phyloP scores from a whole-genome alignment of 2,113 vertebrate genomes.

The Nanorana parkeri region DNA sequence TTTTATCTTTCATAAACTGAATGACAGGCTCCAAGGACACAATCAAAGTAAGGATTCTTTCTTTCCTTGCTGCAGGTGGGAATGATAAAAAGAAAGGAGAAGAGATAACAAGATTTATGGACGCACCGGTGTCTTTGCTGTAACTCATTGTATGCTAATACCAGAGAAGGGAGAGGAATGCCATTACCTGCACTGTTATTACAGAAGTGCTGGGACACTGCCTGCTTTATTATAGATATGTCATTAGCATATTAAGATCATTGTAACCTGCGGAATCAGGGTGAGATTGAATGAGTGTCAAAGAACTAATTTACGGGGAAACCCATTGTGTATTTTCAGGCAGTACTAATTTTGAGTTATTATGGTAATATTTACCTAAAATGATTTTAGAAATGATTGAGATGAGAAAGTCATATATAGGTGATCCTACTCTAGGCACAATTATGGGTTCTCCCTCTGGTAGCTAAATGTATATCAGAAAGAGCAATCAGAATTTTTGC shows the following conservation, averaged over 20 bases:
- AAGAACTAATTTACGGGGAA: neutral
- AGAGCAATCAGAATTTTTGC: too few relatives aligned
- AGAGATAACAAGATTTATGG: conserved; percentile 36
- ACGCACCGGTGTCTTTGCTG: neutral
- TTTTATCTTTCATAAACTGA: conserved; percentile 50
- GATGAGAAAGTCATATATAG: too few relatives aligned
- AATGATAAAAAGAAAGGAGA: conserved; percentile 21
- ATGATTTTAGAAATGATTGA: too few relatives aligned
- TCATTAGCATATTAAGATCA: conserved; percentile 22
- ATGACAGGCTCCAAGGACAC: conserved; percentile 21
- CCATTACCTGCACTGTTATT: conserved; percentile 42
- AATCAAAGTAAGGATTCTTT: neutral
- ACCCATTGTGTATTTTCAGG: neutral
- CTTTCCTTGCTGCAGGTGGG: conserved; percentile 6
- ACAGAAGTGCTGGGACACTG: conserved; percentile 18
- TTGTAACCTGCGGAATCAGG: neutral
- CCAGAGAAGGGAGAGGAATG: neutral
- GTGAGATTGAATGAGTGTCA: neutral
- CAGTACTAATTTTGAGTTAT: too few relatives aligned
- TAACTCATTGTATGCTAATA: conserved; percentile 33
- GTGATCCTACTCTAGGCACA: too few relatives aligned
- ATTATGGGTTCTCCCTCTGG: too few relatives aligned
- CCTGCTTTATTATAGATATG: conserved; percentile 28
- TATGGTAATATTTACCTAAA: too few relatives aligned
- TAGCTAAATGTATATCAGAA: too few relatives aligned